phyloP scores from a whole-genome alignment of 2,797 vertebrate genomes.

The Odontamblyopus lacepedii region DNA sequence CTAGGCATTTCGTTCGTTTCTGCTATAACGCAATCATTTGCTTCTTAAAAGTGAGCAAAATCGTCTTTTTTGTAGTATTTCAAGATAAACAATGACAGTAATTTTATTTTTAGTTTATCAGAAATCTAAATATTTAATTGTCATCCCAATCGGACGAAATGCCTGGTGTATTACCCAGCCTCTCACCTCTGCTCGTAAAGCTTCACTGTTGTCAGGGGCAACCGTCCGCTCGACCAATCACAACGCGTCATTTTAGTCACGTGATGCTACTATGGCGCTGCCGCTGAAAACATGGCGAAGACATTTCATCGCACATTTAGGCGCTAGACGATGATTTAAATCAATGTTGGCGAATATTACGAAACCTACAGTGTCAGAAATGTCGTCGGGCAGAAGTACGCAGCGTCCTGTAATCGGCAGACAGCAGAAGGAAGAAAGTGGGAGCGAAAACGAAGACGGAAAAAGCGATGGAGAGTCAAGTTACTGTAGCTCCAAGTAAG shows the following conservation, averaged over 20 bases:
- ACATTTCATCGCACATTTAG: not conserved
- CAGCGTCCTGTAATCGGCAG: not conserved
- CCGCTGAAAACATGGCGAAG: constrained; percentile 66
- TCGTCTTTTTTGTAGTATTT: not conserved
- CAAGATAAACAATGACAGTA: not conserved
- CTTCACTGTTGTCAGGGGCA: constrained; percentile 72
- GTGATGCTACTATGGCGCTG: constrained; percentile 31
- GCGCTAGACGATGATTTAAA: not conserved
- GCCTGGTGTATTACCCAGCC: not conserved
- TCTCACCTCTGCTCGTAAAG: constrained; percentile 25
- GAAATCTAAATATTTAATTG: not conserved
- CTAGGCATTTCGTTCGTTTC: not conserved
- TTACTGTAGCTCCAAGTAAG: constrained; percentile 76
- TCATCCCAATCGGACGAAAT: not conserved
- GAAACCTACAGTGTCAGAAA: not conserved
- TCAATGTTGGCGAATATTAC: not conserved
- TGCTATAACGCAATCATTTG: not conserved
- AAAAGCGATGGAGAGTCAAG: constrained; percentile 51
- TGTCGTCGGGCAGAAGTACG: constrained; percentile 26
- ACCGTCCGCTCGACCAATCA: constrained; percentile 67
- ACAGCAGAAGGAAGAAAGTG: constrained; percentile 17
- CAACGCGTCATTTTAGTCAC: constrained; percentile 29
- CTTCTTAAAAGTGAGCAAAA: not conserved
- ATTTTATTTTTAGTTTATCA: not conserved
- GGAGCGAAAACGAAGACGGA: not conserved